These are phyloP conservation scores for Monochamus alternatus DNA, from an alignment of 2,888 invertebrate species.

Conservation along the genomic window DNA sequence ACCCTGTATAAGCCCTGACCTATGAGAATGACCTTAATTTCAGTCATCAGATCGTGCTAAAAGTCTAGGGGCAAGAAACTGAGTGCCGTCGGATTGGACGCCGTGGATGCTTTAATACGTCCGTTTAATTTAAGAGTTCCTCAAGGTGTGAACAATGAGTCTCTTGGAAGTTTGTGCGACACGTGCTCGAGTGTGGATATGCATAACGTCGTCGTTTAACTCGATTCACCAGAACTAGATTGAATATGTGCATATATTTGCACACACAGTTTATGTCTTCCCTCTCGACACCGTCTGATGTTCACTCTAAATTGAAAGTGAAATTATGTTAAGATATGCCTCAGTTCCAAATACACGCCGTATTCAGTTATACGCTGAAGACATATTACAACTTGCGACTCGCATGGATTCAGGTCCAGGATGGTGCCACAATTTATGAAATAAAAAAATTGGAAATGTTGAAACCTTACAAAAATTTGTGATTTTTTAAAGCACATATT, in stretches of 20 bases:
- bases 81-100: constrained; percentile 53
- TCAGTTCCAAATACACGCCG: neutral
- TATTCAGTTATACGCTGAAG: neutral
- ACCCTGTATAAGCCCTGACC: too few species aligned
- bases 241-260: constrained; percentile 10
- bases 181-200: constrained; percentile 15
- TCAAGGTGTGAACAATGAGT: constrained; percentile 36
- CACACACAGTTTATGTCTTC: constrained; percentile 7
- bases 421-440: too few species aligned
- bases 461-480: too few species aligned
- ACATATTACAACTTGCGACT: too few species aligned
- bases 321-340: neutral
- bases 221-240: neutral
- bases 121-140: constrained; percentile 40
- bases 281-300: constrained; percentile 4
- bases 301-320: neutral
- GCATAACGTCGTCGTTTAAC: constrained; percentile 5
- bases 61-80: constrained; percentile 53
- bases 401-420: too few species aligned
- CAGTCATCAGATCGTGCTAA: neutral
- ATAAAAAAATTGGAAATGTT: too few species aligned
- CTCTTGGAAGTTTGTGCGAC: neutral
- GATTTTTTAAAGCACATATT: too few species aligned
- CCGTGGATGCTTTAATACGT: constrained; percentile 37
- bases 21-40: too few species aligned